These are phyloP conservation scores for Alitta virens DNA, from an alignment of 2,888 invertebrate genomes.

Conservation along the genomic window DNA sequence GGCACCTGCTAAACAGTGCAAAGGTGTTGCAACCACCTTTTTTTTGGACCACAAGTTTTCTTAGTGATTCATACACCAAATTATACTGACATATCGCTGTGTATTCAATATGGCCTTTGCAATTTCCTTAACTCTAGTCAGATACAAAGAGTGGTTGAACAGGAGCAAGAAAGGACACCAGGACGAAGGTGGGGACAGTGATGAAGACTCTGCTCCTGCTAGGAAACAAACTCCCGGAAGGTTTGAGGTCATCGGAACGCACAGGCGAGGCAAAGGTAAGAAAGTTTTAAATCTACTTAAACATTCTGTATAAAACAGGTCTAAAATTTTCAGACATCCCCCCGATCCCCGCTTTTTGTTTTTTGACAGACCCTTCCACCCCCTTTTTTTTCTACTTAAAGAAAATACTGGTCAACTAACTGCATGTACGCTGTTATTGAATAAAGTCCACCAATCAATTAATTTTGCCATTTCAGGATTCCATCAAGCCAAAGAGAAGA, in stretches of 20 bases:
- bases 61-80: neutral
- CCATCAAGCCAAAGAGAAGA: conserved; percentile 36
- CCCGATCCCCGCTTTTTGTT: no score
- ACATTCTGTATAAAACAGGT: no score
- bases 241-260: neutral
- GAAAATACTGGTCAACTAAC: no score
- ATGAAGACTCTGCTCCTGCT: conserved; percentile 24
- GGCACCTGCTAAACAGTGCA: no score
- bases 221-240: conserved; percentile 17
- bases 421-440: neutral
- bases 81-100: no score
- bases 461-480: conserved; percentile 1
- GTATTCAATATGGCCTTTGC: neutral
- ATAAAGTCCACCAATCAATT: neutral
- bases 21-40: no score
- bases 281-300: no score
- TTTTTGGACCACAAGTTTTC: no score
- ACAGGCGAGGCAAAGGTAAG: conserved; percentile 3
- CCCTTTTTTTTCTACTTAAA: no score
- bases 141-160: conserved; percentile 83
- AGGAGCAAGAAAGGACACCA: conserved; percentile 59
- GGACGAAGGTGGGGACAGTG: conserved; percentile 33
- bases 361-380: no score
- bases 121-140: conserved; percentile 20
- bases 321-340: no score